These are phyloP conservation scores for Alouatta palliata DNA, from an alignment of 2,113 vertebrate genomes.

Conservation along the genomic window DNA sequence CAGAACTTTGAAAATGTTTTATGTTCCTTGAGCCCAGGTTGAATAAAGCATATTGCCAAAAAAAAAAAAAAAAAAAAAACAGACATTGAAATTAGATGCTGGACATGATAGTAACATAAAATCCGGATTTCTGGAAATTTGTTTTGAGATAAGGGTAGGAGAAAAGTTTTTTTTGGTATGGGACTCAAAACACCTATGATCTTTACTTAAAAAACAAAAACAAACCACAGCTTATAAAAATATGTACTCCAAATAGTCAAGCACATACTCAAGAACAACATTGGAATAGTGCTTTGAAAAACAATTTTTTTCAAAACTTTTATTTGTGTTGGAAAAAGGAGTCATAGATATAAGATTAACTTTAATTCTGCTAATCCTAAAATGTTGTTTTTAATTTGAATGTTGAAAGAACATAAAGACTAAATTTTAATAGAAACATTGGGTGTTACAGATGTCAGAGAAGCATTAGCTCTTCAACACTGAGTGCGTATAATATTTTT, in stretches of 20 bases:
- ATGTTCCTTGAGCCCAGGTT: neutral
- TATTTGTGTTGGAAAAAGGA: neutral
- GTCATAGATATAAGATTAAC: neutral
- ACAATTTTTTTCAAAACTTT: neutral
- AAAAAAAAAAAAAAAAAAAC: neutral
- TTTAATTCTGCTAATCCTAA: neutral
- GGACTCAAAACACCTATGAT: neutral
- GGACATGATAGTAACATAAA: neutral
- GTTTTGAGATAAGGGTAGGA: neutral
- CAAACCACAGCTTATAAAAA: neutral
- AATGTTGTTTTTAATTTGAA: slow-evolving; percentile 28
- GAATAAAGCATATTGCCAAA: neutral
- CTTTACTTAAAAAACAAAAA: neutral
- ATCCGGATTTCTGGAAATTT: neutral
- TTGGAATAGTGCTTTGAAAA: neutral
- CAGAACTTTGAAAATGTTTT: slow-evolving; percentile 28
- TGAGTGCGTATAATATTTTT: neutral
- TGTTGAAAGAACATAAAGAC: neutral
- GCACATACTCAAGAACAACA: neutral
- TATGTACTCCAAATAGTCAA: neutral
- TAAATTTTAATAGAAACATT: slow-evolving; percentile 2
- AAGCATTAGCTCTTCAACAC: neutral
- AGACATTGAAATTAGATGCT: neutral
- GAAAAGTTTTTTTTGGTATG: neutral
- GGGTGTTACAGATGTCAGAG: neutral